These are phyloP conservation scores for Characodon lateralis DNA, from an alignment of 2,797 vertebrate genomes.

Conservation along the genomic window DNA sequence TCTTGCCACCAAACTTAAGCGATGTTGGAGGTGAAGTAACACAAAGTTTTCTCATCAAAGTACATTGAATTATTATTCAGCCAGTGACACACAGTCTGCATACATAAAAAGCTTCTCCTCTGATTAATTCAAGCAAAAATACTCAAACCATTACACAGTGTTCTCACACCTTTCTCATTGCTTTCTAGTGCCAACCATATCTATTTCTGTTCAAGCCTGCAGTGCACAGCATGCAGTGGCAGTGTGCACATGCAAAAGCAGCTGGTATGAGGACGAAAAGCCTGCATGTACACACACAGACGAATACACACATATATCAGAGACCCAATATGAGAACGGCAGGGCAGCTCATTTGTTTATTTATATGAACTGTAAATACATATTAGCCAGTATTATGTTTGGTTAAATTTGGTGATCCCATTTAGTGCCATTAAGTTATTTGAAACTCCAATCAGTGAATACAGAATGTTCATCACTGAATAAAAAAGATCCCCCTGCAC, in stretches of 20 bases:
- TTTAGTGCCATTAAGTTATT: not conserved
- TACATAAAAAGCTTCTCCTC: not conserved
- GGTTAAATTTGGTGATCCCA: not conserved
- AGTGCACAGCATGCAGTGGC: conserved; percentile 23
- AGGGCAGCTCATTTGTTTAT: conserved; percentile 30
- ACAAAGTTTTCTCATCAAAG: not conserved
- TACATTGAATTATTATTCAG: not conserved
- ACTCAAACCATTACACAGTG: conserved; percentile 6
- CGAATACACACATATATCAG: conserved; percentile 14
- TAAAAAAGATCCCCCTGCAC: not conserved
- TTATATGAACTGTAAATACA: conserved; percentile 14
- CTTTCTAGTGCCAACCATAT: conserved; percentile 15
- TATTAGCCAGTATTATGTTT: not conserved
- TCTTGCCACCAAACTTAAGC: not conserved
- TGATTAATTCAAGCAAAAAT: conserved; percentile 23
- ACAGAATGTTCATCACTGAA: not conserved
- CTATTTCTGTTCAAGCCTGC: conserved; percentile 46
- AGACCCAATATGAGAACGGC: conserved; percentile 44
- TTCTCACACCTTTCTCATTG: conserved; percentile 16
- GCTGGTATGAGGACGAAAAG: conserved; percentile 33
- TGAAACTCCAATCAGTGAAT: not conserved
- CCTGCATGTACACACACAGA: conserved; percentile 2
- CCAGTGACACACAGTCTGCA: not conserved
- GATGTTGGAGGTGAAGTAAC: not conserved
- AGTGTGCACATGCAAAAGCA: conserved; percentile 55